These are phyloP conservation scores for Montifringilla adamsi DNA, from an alignment of 2,113 vertebrate species.

Conservation along the genomic window DNA sequence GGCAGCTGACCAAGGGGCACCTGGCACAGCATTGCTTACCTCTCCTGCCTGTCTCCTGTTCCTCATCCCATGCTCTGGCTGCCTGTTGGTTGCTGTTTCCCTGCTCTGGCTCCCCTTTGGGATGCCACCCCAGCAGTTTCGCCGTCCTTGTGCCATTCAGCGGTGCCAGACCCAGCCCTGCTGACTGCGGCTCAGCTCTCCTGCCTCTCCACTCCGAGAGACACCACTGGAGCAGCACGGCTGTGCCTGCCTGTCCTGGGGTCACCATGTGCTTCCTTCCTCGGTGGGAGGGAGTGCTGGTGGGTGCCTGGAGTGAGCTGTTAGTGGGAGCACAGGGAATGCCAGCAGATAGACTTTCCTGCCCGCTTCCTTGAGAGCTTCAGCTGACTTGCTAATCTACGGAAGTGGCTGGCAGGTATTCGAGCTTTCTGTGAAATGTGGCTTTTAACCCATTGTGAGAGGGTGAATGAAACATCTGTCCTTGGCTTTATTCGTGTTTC, in stretches of 20 bases:
- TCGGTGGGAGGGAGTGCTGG: neutral
- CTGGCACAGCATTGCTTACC: neutral
- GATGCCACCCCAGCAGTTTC: neutral
- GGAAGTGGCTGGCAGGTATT: neutral
- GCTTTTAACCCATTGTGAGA: neutral
- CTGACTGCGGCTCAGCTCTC: neutral
- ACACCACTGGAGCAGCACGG: neutral
- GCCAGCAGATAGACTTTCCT: neutral
- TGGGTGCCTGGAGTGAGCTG: neutral
- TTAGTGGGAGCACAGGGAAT: neutral
- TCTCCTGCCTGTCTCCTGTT: neutral
- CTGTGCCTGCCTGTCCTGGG: neutral
- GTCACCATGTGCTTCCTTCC: slow-evolving; percentile 4
- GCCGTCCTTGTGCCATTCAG: neutral
- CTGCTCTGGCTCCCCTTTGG: neutral
- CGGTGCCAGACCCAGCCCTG: fast-evolving
- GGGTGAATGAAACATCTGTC: neutral
- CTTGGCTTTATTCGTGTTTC: neutral
- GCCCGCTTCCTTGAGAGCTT: neutral
- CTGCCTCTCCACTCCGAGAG: neutral
- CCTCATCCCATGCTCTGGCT: neutral
- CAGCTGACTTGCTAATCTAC: neutral
- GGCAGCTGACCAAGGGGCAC: neutral
- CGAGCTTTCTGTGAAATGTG: neutral
- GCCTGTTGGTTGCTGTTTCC: neutral